Conservation (phyloP, 1,140 invertebrate species). For the Drosophila navojoa region DNA sequence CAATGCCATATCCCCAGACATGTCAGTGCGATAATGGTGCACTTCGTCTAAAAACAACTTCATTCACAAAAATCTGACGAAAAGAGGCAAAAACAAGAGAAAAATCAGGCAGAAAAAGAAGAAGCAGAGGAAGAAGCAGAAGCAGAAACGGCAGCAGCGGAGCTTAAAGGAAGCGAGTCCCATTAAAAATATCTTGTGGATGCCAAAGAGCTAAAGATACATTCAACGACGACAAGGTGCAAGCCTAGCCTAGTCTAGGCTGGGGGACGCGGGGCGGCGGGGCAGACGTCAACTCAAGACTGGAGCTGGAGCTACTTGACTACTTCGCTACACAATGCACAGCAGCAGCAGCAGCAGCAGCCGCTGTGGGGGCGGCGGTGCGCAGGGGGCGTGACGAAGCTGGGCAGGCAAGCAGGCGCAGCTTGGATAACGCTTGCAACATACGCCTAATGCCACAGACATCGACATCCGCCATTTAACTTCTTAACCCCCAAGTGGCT, state of each 20-base stretch:
- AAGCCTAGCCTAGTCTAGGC: constrained; percentile 6
- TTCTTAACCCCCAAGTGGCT: constrained; percentile 52
- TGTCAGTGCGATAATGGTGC: constrained; percentile 80
- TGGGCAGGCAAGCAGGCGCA: constrained; percentile 16
- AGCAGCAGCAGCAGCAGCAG: constrained; percentile 61
- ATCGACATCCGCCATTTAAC: constrained; percentile 79
- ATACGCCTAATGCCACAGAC: constrained; percentile 79
- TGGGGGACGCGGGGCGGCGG: background rate
- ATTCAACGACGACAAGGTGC: constrained; percentile 37
- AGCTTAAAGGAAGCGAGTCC: constrained; percentile 70
- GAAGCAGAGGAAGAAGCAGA: constrained; percentile 24
- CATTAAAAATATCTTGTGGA: constrained; percentile 81
- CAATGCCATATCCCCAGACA: constrained; percentile 69
- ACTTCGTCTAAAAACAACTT: constrained; percentile 72
- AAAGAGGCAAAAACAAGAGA: constrained; percentile 26
- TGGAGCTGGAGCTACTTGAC: constrained; percentile 34
- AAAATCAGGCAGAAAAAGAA: constrained; percentile 20
- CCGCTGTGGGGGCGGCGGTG: constrained; percentile 17
- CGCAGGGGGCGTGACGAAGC: constrained; percentile 22
- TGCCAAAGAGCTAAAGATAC: constrained; percentile 72
- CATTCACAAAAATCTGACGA: constrained; percentile 80
- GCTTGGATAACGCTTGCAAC: constrained; percentile 61
- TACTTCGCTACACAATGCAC: constrained; percentile 40
- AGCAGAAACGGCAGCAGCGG: constrained; percentile 38
- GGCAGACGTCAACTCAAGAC: constrained; percentile 5